Evolutionary conservation across 2,113 vertebrate genomes (phyloP).

Genomic region (Gadus macrocephalus): DNA sequence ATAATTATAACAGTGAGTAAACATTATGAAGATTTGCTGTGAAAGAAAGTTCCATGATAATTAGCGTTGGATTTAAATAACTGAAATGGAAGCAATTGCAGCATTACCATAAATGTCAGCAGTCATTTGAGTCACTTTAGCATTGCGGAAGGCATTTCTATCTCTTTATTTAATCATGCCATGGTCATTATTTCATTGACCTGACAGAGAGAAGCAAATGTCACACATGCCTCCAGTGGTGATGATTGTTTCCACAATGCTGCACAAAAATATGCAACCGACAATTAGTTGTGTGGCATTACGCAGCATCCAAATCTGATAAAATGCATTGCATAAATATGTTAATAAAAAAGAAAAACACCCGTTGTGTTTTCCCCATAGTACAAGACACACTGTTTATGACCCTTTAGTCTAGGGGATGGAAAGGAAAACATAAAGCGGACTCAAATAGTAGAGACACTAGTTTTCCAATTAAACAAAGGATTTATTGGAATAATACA

Average conservation of each 20-base stretch:
- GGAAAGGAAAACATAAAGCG: too few relatives aligned
- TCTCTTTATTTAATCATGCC: slow-evolving; percentile 18
- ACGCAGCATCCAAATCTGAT: too few relatives aligned
- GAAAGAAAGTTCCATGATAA: slow-evolving; percentile 29
- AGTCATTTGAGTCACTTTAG: slow-evolving; percentile 20
- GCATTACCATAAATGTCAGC: slow-evolving; percentile 40
- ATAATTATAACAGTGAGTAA: slow-evolving; percentile 23
- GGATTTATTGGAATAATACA: too few relatives aligned
- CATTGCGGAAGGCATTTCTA: slow-evolving; percentile 20
- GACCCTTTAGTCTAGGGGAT: neutral
- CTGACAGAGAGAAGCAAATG: slow-evolving; percentile 16
- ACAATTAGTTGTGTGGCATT: neutral
- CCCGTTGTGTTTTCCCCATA: too few relatives aligned
- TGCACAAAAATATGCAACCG: neutral
- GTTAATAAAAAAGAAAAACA: too few relatives aligned
- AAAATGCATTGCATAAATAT: too few relatives aligned
- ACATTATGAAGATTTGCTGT: slow-evolving; percentile 13
- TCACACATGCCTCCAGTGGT: neutral
- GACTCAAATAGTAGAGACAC: too few relatives aligned
- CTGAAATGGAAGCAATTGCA: slow-evolving; percentile 26
- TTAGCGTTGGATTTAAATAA: slow-evolving; percentile 21
- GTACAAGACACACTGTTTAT: too few relatives aligned
- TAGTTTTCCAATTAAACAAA: too few relatives aligned
- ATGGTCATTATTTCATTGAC: slow-evolving; percentile 13
- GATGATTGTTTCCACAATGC: neutral